Percentiles rank a stretch among this genome's conserved stretches.
Evolutionary conservation across 2,888 invertebrate genomes (phyloP).

Genomic region (Neuroscelio doddi): DNA sequence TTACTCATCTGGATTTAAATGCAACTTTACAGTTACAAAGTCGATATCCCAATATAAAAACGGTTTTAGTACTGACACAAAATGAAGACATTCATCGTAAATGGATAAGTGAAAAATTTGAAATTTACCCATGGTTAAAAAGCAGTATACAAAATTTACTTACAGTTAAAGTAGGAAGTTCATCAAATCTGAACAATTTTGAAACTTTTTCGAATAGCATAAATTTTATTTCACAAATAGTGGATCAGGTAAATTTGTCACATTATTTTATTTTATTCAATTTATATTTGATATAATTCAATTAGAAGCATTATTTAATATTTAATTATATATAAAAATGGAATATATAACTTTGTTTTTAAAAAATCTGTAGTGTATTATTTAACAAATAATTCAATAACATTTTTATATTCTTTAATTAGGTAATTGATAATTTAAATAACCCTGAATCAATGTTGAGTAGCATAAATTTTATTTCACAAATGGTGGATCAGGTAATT

Average conservation of each 20-base stretch:
- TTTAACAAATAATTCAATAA: too few relatives aligned
- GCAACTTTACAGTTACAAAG: conserved; percentile 67
- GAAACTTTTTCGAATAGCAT: conserved; percentile 44
- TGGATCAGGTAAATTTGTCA: conserved; percentile 53
- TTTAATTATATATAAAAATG: too few relatives aligned
- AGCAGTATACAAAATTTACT: conserved; percentile 55
- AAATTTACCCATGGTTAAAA: conserved; percentile 56
- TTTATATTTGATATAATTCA: too few relatives aligned
- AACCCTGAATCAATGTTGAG: too few relatives aligned
- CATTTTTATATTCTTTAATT: too few relatives aligned
- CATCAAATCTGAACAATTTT: conserved; percentile 7
- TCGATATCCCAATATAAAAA: conserved; percentile 64
- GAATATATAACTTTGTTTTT: too few relatives aligned
- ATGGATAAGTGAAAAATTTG: conserved; percentile 62
- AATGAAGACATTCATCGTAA: conserved; percentile 62
- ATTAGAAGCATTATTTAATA: too few relatives aligned
- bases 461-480: too few relatives aligned
- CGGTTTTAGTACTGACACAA: conserved; percentile 67
- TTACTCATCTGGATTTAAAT: conserved; percentile 68
- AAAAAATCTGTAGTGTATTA: too few relatives aligned
- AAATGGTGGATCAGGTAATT: too few relatives aligned
- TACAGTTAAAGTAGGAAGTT: conserved; percentile 48
- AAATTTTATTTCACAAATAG: conserved; percentile 45
- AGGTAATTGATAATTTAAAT: too few relatives aligned
- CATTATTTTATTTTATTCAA: too few relatives aligned